Evolutionary conservation across 2,797 vertebrate genomes (phyloP).

Genomic region (Hylomyscus alleni): DNA sequence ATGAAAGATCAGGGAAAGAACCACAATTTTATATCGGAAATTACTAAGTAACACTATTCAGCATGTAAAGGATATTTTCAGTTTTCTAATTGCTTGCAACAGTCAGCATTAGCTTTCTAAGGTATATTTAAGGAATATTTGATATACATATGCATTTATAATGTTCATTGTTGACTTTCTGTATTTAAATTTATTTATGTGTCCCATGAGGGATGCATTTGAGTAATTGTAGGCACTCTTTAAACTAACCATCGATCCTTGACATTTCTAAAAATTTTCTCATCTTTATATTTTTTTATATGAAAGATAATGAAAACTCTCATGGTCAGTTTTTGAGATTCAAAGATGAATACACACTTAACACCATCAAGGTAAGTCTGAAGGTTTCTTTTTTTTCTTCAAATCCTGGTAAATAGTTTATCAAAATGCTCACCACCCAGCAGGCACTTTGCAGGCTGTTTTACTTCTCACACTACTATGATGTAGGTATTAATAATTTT

Average conservation of each 20-base stretch:
- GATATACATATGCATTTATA: not conserved
- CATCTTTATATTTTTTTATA: slow-evolving; percentile 60
- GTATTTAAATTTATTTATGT: not conserved
- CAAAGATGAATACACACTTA: slow-evolving; percentile 80
- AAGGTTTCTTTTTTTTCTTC: not conserved
- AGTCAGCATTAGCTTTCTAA: slow-evolving; percentile 19
- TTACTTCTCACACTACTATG: slow-evolving; percentile 59
- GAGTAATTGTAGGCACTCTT: slow-evolving; percentile 45
- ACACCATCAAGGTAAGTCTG: slow-evolving; percentile 87
- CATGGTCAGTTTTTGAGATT: slow-evolving; percentile 55
- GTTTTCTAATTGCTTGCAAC: not conserved
- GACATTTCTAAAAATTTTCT: slow-evolving; percentile 74
- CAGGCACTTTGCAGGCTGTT: not conserved
- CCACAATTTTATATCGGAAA: not conserved
- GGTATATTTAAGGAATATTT: slow-evolving; percentile 14
- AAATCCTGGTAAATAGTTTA: not conserved
- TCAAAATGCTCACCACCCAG: not conserved
- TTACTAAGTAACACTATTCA: not conserved
- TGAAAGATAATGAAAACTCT: slow-evolving; percentile 73
- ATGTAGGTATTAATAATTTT: slow-evolving; percentile 51
- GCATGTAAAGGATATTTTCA: not conserved
- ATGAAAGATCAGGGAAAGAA: not conserved
- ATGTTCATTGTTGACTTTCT: not conserved
- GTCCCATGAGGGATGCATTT: slow-evolving; percentile 23
- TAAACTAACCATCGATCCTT: slow-evolving; percentile 50